Evolutionary conservation across 2,113 vertebrate species (phyloP).

Genomic region (Accipiter virgatus): DNA sequence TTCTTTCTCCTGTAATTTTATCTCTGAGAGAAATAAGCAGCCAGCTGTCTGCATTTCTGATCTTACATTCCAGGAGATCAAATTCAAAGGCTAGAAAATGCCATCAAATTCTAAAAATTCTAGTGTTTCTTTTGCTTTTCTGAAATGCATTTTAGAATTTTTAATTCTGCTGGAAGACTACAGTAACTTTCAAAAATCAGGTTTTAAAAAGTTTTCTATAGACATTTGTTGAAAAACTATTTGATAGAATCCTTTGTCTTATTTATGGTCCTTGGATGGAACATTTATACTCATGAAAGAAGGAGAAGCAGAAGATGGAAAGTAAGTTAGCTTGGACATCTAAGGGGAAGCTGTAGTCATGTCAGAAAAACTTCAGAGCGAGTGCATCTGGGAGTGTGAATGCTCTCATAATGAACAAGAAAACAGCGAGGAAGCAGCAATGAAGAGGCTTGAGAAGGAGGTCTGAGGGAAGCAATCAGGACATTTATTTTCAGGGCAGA

Average conservation of each 20-base stretch:
- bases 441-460: background rate
- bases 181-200: background rate
- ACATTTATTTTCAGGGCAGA: background rate
- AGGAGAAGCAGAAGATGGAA: background rate
- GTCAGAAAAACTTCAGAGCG: background rate
- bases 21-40: background rate
- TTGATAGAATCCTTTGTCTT: background rate
- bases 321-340: background rate
- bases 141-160: background rate
- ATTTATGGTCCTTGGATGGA: background rate
- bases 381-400: background rate
- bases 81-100: background rate
- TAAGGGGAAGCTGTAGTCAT: background rate
- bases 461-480: background rate
- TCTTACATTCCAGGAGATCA: background rate
- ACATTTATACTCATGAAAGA: background rate
- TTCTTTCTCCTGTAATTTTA: background rate
- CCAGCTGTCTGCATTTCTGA: background rate
- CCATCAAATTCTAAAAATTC: background rate
- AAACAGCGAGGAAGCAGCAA: background rate
- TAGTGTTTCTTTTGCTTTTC: background rate
- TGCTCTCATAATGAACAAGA: background rate
- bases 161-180: background rate
- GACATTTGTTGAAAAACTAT: background rate
- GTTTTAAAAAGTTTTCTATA: background rate